Conservation (phyloP, 2,797 vertebrate species). For the Enoplosus armatus region DNA sequence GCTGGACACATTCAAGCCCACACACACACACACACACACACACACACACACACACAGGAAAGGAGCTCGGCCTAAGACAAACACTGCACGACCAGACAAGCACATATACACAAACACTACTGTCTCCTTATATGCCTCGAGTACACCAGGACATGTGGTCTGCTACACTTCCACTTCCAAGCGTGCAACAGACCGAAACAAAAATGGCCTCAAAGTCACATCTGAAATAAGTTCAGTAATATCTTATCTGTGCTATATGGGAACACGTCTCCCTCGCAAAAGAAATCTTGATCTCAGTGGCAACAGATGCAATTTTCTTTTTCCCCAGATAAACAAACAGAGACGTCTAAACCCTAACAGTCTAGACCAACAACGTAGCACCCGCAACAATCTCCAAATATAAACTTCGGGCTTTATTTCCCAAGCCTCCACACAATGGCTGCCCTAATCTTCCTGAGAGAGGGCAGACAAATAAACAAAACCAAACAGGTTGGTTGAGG, state of each 20-base stretch:
- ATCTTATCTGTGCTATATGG: background rate
- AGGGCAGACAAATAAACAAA: constrained; percentile 60
- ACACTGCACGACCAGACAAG: constrained; percentile 52
- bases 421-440: constrained; percentile 66
- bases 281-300: constrained; percentile 27
- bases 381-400: constrained; percentile 62
- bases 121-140: constrained; percentile 53
- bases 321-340: constrained; percentile 67
- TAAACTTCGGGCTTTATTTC: constrained; percentile 69
- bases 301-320: constrained; percentile 38
- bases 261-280: background rate
- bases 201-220: constrained; percentile 11
- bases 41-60: constrained; percentile 66
- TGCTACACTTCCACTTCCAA: constrained; percentile 26
- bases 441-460: constrained; percentile 61
- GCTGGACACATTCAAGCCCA: constrained; percentile 43
- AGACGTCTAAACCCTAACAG: constrained; percentile 60
- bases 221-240: background rate
- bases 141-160: constrained; percentile 38
- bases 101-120: constrained; percentile 41
- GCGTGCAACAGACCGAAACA: constrained; percentile 5
- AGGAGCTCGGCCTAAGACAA: constrained; percentile 57
- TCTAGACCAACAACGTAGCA: constrained; percentile 54
- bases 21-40: constrained; percentile 64
- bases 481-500: constrained; percentile 62